phyloP scores from a whole-genome alignment of 2,113 vertebrate species.

The Chamaea fasciata region DNA sequence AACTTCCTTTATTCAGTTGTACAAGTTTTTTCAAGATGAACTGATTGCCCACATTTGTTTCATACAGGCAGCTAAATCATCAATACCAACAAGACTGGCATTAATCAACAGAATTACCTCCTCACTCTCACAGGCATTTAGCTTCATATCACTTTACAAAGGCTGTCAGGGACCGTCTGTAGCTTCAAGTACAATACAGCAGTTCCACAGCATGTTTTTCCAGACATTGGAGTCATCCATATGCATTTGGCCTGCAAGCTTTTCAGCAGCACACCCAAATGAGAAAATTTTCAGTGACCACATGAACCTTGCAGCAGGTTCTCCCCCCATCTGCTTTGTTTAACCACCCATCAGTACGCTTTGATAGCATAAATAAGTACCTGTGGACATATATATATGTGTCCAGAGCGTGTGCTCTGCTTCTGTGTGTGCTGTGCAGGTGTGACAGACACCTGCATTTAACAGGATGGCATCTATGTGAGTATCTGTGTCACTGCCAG shows the following conservation, averaged over 20 bases:
- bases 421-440: neutral
- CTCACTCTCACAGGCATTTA: neutral
- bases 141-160: neutral
- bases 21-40: conserved; percentile 37
- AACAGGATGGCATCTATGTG: neutral
- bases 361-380: neutral
- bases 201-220: neutral
- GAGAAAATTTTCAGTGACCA: neutral
- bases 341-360: neutral
- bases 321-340: neutral
- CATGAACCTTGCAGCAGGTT: neutral
- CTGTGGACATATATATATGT: fast-evolving
- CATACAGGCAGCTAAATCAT: neutral
- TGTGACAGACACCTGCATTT: neutral
- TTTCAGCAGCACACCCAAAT: neutral
- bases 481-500: neutral
- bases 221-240: neutral
- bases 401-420: neutral
- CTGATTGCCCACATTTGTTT: conserved; percentile 42
- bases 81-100: conserved; percentile 9
- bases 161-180: neutral
- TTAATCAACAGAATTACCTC: conserved; percentile 50
- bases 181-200: neutral
- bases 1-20: conserved; percentile 28
- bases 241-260: neutral